These are phyloP conservation scores for Scylla paramamosain DNA, from an alignment of 1,140 invertebrate genomes.

Conservation along the genomic window DNA sequence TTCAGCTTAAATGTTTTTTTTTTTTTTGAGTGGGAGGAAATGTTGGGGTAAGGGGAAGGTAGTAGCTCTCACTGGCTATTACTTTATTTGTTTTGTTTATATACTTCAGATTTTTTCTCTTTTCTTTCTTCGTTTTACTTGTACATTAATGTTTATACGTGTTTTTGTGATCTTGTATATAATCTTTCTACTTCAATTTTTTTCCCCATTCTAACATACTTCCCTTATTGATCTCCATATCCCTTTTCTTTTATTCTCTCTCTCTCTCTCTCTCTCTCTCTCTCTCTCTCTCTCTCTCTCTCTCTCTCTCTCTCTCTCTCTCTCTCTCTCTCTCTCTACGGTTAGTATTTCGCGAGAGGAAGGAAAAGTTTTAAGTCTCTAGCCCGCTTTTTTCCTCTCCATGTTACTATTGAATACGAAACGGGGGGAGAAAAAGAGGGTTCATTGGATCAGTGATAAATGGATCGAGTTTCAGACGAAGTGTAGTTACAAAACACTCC, in stretches of 20 bases:
- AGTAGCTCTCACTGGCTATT: neutral
- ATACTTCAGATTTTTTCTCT: neutral
- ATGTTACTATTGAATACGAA: no score
- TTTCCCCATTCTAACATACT: no score
- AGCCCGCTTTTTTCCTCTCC: no score
- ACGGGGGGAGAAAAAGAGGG: no score
- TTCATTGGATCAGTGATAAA: no score
- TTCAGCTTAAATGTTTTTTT: no score
- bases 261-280: conserved; percentile 29
- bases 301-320: neutral
- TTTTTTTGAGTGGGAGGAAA: no score
- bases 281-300: neutral
- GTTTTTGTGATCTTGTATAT: neutral
- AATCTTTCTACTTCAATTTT: no score
- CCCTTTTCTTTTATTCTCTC: neutral
- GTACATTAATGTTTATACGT: neutral
- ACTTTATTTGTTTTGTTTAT: neutral
- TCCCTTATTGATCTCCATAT: neutral
- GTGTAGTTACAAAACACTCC: neutral
- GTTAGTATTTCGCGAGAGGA: neutral
- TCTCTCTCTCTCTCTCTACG: neutral
- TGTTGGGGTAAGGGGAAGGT: no score
- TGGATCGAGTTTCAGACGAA: neutral
- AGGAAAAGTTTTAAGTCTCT: no score
- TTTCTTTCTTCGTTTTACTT: no score